Evolutionary conservation across 2,888 invertebrate genomes (phyloP).

Genomic region (Harmothoe impar): DNA sequence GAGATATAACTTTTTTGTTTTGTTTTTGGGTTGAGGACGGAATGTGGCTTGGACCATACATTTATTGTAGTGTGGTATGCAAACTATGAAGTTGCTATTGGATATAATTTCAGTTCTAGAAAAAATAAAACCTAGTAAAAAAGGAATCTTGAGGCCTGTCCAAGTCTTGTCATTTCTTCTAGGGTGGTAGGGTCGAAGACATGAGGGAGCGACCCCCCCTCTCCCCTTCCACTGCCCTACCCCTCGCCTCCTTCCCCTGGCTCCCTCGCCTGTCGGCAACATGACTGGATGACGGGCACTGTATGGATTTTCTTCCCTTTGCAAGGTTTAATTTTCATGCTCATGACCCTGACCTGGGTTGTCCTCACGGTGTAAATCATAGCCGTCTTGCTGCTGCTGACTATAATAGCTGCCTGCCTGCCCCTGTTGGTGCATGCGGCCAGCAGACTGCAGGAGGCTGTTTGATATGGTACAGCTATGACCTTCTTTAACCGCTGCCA

Average conservation of each 20-base stretch:
- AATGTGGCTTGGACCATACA: no score
- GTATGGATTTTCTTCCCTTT: constrained; percentile 20
- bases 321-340: constrained; percentile 32
- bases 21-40: no score
- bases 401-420: no score
- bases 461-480: background rate
- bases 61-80: no score
- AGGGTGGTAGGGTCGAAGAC: background rate
- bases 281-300: constrained; percentile 2
- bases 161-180: background rate
- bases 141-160: no score
- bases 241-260: background rate
- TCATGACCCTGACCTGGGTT: background rate
- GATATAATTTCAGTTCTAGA: no score
- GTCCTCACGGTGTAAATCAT: background rate
- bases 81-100: no score
- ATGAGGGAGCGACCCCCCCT: background rate
- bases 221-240: background rate
- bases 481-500: no score
- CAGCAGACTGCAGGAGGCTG: no score
- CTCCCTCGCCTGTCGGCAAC: background rate
- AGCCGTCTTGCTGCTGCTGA: background rate
- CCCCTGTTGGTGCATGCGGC: no score
- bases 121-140: background rate
- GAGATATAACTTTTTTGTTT: no score